Conservation (phyloP, 2,797 vertebrate species). For the Steatocranus sp. region DNA sequence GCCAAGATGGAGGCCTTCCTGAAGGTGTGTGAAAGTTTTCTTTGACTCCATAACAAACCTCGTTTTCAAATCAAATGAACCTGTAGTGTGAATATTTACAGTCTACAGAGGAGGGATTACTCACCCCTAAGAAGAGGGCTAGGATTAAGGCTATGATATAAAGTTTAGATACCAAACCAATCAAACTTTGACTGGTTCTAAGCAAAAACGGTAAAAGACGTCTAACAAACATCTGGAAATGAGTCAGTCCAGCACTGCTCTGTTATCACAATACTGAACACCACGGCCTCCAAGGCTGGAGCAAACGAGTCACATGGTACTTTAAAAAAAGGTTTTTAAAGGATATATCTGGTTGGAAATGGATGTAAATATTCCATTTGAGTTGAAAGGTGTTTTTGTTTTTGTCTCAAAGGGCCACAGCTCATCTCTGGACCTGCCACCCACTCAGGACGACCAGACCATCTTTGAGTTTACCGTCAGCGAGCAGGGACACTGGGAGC, state of each 20-base stretch:
- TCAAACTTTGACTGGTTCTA: not conserved
- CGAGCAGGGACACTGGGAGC: conserved; percentile 77
- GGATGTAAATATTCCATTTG: not conserved
- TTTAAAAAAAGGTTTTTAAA: not conserved
- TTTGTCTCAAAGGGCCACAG: conserved; percentile 35
- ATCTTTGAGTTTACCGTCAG: conserved; percentile 81
- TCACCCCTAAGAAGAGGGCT: rapidly evolving
- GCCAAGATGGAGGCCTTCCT: conserved; percentile 82
- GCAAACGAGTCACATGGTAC: not conserved
- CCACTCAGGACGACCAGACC: conserved; percentile 70
- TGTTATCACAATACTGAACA: not conserved
- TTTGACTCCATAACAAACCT: not conserved
- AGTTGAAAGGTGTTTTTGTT: rapidly evolving
- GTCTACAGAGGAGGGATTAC: not conserved
- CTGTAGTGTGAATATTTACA: rapidly evolving
- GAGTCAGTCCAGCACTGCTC: rapidly evolving
- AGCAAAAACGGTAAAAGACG: not conserved
- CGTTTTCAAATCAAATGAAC: not conserved
- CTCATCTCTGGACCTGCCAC: conserved; percentile 74
- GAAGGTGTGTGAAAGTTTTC: conserved; percentile 19
- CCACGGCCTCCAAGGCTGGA: not conserved
- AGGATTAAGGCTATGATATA: rapidly evolving
- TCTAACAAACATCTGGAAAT: not conserved
- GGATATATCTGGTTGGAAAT: not conserved
- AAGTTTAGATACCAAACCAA: not conserved